Percentiles rank a stretch among this genome's conserved stretches.
Conservation (phyloP, 2,797 vertebrate genomes). For the Helostoma temminkii region DNA sequence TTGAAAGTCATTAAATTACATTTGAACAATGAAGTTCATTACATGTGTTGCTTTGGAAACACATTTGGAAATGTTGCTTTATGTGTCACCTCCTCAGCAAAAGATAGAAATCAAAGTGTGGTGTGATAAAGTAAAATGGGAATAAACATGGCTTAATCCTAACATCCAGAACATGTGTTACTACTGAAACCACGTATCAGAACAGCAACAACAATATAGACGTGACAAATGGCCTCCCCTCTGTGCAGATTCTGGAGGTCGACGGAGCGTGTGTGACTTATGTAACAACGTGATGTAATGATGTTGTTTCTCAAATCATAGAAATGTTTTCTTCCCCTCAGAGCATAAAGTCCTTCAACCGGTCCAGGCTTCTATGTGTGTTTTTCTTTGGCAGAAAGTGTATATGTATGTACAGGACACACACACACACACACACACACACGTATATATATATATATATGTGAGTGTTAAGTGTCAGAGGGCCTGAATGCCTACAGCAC, state of each 20-base stretch:
- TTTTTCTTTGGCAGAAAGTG: slow-evolving; percentile 35
- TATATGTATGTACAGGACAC: slow-evolving; percentile 9
- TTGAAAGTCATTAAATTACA: slow-evolving; percentile 29
- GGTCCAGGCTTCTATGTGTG: slow-evolving; percentile 32
- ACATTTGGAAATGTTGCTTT: background rate
- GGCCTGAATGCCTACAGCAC: slow-evolving; percentile 50
- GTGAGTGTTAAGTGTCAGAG: slow-evolving; percentile 44
- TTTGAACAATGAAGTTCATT: slow-evolving; percentile 20
- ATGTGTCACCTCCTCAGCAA: background rate
- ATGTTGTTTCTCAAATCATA: slow-evolving; percentile 64
- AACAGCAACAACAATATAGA: slow-evolving; percentile 26
- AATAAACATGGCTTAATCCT: slow-evolving; percentile 21
- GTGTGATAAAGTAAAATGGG: slow-evolving; percentile 3
- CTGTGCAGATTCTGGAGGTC: slow-evolving; percentile 54
- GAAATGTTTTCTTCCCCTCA: slow-evolving; percentile 46
- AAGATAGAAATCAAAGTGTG: background rate
- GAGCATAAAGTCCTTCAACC: slow-evolving; percentile 46
- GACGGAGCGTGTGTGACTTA: slow-evolving; percentile 59
- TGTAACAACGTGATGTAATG: slow-evolving; percentile 73
- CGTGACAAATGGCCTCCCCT: slow-evolving; percentile 42
- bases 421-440: background rate
- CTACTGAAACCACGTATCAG: slow-evolving; percentile 11
- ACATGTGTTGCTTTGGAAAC: background rate
- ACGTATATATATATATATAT: slow-evolving; percentile 10
- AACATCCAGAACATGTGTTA: slow-evolving; percentile 48